Conservation (phyloP, 2,888 invertebrate genomes). For the Melieria picta region DNA sequence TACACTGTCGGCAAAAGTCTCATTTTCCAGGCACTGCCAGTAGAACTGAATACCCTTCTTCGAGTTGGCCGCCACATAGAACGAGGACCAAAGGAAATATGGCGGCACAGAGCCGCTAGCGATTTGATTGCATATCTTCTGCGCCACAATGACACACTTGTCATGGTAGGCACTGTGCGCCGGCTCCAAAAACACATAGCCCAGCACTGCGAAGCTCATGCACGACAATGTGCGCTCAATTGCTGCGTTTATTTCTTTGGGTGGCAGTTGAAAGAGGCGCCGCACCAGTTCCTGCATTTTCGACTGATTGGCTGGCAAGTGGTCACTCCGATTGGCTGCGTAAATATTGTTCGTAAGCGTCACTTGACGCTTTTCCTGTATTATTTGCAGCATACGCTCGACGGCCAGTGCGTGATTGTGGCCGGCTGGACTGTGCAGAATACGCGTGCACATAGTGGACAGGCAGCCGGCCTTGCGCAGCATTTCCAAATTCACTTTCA, state of each 20-base stretch:
- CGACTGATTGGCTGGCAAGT: background rate
- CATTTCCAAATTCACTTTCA: constrained; percentile 4
- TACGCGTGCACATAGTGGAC: background rate
- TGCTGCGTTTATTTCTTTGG: constrained; percentile 17
- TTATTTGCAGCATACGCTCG: constrained; percentile 13
- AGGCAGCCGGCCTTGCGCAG: background rate
- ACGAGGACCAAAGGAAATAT: constrained; percentile 22
- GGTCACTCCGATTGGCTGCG: background rate
- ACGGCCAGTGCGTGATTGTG: constrained; percentile 15
- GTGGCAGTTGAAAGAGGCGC: constrained; percentile 18
- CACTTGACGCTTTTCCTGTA: background rate
- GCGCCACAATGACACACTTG: constrained; percentile 22
- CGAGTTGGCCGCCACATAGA: constrained; percentile 11
- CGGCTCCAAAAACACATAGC: constrained; percentile 22
- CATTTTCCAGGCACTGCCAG: constrained; percentile 22
- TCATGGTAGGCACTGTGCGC: constrained; percentile 1
- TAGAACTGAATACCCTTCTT: constrained; percentile 16
- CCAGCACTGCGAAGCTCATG: constrained; percentile 16
- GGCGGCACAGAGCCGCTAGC: background rate
- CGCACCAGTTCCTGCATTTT: constrained; percentile 20
- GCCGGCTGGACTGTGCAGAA: constrained; percentile 5
- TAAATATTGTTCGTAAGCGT: background rate
- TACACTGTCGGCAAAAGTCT: constrained; percentile 15
- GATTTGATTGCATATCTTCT: constrained; percentile 27
- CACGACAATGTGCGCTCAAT: constrained; percentile 8